A percentile compares a stretch with the other conserved stretches of the same genome.
phyloP scores from a whole-genome alignment of 2,888 invertebrate genomes.

The Malthinus flaveolus region DNA sequence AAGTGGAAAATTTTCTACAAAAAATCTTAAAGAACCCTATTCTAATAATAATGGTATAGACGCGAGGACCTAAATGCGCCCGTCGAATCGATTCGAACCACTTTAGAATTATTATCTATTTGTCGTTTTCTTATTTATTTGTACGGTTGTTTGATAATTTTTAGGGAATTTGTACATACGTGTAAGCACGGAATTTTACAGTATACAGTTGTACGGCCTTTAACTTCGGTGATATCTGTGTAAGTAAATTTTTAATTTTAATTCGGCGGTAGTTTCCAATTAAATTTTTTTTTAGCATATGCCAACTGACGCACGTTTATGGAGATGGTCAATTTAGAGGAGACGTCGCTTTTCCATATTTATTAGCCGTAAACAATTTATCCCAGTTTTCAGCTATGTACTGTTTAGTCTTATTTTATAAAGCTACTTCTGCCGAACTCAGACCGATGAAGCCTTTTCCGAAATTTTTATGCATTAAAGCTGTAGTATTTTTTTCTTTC shows the following conservation, averaged over 20 bases:
- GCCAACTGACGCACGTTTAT: conserved; percentile 82
- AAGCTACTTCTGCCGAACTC: conserved; percentile 83
- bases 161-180: conserved; percentile 86
- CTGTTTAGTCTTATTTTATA: conserved; percentile 90
- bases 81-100: too few species aligned
- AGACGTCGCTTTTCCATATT: conserved; percentile 86
- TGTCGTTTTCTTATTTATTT: too few species aligned
- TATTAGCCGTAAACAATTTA: conserved; percentile 83
- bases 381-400: conserved; percentile 98
- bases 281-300: conserved; percentile 65
- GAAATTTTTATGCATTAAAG: conserved; percentile 96
- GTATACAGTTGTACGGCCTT: conserved; percentile 88
- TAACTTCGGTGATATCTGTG: conserved; percentile 89
- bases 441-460: conserved; percentile 92
- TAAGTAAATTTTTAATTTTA: conserved; percentile 58
- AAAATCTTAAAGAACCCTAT: too few species aligned
- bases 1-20: too few species aligned
- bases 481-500: conserved; percentile 96
- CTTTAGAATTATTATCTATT: too few species aligned
- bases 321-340: conserved; percentile 89
- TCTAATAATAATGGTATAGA: too few species aligned
- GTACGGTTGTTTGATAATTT: conserved; percentile 35
- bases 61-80: too few species aligned
- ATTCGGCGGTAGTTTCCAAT: conserved; percentile 1
- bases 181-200: conserved; percentile 97